Conservation (phyloP, 2,113 vertebrate species). For the Circaetus cinerascens region DNA sequence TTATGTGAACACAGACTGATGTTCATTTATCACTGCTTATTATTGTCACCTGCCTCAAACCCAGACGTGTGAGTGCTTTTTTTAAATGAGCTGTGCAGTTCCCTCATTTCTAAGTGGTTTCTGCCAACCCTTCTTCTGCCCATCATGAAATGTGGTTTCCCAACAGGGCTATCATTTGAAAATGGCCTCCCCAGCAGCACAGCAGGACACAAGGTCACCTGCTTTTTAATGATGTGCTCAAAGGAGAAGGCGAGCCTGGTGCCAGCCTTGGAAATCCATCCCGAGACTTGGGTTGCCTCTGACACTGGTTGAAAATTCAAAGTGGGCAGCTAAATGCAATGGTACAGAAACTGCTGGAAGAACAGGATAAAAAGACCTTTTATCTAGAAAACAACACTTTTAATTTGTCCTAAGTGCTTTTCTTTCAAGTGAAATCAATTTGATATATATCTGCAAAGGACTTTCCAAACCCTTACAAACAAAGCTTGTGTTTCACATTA, state of each 20-base stretch:
- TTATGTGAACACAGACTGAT: not conserved
- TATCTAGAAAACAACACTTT: not conserved
- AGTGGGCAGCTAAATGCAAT: not conserved
- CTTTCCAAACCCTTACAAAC: not conserved
- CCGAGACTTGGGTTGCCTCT: not conserved
- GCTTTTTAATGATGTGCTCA: not conserved
- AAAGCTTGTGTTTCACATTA: not conserved
- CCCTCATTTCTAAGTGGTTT: not conserved
- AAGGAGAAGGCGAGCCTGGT: not conserved
- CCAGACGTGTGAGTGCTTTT: not conserved
- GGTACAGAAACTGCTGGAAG: not conserved
- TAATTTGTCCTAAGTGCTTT: not conserved
- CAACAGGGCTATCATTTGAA: not conserved
- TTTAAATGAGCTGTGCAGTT: not conserved
- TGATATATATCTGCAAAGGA: not conserved
- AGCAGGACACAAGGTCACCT: not conserved
- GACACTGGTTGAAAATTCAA: not conserved
- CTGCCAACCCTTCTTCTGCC: not conserved
- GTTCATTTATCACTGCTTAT: not conserved
- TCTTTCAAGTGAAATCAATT: not conserved
- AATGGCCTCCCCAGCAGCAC: not conserved
- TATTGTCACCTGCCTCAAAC: not conserved
- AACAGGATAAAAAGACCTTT: not conserved
- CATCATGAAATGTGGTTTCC: not conserved
- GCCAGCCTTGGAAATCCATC: not conserved